phyloP scores from a whole-genome alignment of 2,888 invertebrate genomes.

The Caenorhabditis macrosperma region DNA sequence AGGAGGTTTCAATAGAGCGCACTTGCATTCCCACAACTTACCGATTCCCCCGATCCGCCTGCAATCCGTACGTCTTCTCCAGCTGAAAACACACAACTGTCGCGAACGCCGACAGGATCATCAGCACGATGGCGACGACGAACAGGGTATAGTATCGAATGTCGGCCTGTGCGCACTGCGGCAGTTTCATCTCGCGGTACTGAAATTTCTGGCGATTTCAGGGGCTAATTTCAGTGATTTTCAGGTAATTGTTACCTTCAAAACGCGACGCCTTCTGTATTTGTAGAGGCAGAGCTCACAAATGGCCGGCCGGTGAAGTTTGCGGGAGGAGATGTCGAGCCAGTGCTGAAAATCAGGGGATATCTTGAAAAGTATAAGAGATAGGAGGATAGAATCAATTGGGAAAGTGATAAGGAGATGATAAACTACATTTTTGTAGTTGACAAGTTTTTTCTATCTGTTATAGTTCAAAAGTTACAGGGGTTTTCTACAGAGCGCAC shows the following conservation, averaged over 20 bases:
- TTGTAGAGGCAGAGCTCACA: slow-evolving; percentile 83
- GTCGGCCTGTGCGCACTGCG: slow-evolving; percentile 82
- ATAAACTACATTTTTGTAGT: neutral
- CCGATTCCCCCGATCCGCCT: slow-evolving; percentile 48
- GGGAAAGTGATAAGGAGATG: neutral
- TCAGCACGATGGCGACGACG: slow-evolving; percentile 82
- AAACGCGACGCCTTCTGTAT: slow-evolving; percentile 82
- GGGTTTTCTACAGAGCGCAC: neutral
- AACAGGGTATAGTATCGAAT: slow-evolving; percentile 82
- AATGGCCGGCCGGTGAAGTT: slow-evolving; percentile 82
- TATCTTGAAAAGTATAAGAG: neutral
- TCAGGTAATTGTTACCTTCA: slow-evolving; percentile 80
- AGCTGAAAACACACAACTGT: slow-evolving; percentile 82
- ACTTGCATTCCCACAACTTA: neutral
- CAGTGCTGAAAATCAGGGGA: slow-evolving; percentile 81
- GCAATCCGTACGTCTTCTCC: slow-evolving; percentile 63
- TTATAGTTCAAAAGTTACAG: neutral
- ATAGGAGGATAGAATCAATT: neutral
- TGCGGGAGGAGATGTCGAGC: slow-evolving; percentile 82
- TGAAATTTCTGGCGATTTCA: slow-evolving; percentile 75
- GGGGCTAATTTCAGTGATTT: neutral
- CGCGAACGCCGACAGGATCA: slow-evolving; percentile 82
- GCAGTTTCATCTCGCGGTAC: slow-evolving; percentile 82
- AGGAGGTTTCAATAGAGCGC: neutral
- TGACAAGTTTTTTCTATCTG: neutral